phyloP scores from a whole-genome alignment of 2,888 invertebrate genomes.

The Lochmaea crataegi region DNA sequence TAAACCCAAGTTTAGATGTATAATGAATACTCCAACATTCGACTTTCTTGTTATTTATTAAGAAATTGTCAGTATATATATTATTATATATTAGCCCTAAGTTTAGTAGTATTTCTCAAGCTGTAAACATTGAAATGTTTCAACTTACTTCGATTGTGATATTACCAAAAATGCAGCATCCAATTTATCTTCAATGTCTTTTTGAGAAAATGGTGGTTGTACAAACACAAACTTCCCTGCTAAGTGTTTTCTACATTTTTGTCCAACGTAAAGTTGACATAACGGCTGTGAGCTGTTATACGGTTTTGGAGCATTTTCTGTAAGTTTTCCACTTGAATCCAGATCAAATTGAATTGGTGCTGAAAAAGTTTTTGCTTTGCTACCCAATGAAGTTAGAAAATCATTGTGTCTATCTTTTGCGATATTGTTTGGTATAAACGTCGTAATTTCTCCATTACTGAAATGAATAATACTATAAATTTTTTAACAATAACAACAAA shows the following conservation, averaged over 20 bases:
- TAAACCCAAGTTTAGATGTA: too few relatives aligned
- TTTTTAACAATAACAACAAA: background rate
- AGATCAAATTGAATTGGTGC: conserved; percentile 53
- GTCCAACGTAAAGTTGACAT: conserved; percentile 85
- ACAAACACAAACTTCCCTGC: conserved; percentile 88
- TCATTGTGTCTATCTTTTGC: conserved; percentile 37
- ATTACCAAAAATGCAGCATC: conserved; percentile 87
- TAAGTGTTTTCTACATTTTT: conserved; percentile 82
- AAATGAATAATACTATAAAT: conserved; percentile 22
- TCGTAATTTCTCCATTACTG: conserved; percentile 50
- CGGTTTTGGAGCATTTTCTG: conserved; percentile 41
- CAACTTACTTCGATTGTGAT: conserved; percentile 79
- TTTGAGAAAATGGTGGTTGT: conserved; percentile 82
- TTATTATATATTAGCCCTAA: too few relatives aligned
- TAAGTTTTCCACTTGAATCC: conserved; percentile 50
- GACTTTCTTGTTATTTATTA: too few relatives aligned
- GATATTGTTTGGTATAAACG: conserved; percentile 51
- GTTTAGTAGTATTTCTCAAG: too few relatives aligned
- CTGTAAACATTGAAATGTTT: background rate
- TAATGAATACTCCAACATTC: too few relatives aligned
- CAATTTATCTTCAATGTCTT: conserved; percentile 83
- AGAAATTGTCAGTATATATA: too few relatives aligned
- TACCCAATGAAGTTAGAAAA: conserved; percentile 41
- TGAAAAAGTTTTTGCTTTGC: conserved; percentile 52
- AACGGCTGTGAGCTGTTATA: conserved; percentile 68